These are phyloP conservation scores for Gallinago undulata DNA, from an alignment of 2,113 vertebrate species.

Conservation along the genomic window DNA sequence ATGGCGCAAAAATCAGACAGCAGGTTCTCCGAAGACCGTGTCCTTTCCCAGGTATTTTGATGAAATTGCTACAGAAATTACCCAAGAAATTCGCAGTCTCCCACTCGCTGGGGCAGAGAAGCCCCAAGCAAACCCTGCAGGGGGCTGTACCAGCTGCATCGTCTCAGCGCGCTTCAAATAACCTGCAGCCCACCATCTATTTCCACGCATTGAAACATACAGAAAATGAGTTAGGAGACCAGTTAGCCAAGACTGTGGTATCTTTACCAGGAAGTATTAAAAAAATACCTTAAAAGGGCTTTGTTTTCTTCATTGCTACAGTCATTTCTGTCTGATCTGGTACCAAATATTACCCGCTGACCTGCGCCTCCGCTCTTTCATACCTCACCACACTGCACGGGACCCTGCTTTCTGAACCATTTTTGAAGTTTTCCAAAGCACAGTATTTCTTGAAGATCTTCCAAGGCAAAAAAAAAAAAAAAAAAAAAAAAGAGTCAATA, in stretches of 20 bases:
- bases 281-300: neutral
- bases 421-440: neutral
- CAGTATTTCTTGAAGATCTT: neutral
- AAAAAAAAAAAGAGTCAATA: neutral
- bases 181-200: accelerated
- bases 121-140: neutral
- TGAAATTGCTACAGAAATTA: neutral
- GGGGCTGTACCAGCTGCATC: too few relatives aligned
- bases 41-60: neutral
- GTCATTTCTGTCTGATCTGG: neutral
- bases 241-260: accelerated
- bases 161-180: accelerated
- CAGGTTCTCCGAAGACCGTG: accelerated
- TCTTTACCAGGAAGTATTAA: neutral
- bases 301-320: neutral
- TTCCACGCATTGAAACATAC: accelerated
- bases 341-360: neutral
- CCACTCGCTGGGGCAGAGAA: accelerated
- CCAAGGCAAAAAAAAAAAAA: neutral
- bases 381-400: neutral
- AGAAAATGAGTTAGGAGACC: neutral
- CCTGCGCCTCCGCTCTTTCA: accelerated
- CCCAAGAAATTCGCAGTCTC: neutral
- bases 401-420: neutral
- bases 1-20: accelerated